Percentiles rank a stretch among this genome's conserved stretches.
Conservation (phyloP, 2,888 invertebrate species). For the Drosophila bunnanda region DNA sequence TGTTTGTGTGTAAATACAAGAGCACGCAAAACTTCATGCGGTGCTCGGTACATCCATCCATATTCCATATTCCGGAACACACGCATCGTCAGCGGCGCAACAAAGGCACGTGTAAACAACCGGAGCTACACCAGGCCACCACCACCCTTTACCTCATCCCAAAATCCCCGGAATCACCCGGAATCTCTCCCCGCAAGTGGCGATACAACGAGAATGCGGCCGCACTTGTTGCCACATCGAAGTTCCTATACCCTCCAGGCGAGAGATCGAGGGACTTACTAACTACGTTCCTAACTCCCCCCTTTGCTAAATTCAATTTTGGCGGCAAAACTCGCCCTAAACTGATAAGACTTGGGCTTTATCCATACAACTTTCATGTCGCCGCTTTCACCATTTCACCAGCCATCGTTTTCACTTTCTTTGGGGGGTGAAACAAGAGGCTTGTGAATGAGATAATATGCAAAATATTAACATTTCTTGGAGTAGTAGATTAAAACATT, state of each 20-base stretch:
- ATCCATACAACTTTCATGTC: slow-evolving; percentile 27
- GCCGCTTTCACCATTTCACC: slow-evolving; percentile 31
- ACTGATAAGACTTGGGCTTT: slow-evolving; percentile 36
- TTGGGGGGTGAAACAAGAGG: slow-evolving; percentile 1
- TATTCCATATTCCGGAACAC: slow-evolving; percentile 56
- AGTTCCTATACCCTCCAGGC: slow-evolving; percentile 51
- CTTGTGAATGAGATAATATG: not conserved
- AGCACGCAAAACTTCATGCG: slow-evolving; percentile 80
- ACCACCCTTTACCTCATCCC: slow-evolving; percentile 1
- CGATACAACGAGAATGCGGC: slow-evolving; percentile 64
- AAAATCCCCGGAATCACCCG: slow-evolving; percentile 16
- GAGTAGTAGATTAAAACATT: not conserved
- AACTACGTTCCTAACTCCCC: slow-evolving; percentile 13
- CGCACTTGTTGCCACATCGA: slow-evolving; percentile 60
- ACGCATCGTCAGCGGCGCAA: slow-evolving; percentile 74
- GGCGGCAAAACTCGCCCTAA: slow-evolving; percentile 38
- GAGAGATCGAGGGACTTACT: slow-evolving; percentile 12
- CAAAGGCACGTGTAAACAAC: slow-evolving; percentile 80
- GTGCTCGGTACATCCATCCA: slow-evolving; percentile 45
- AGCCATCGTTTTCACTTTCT: slow-evolving; percentile 4
- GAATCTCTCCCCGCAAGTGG: not conserved
- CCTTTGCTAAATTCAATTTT: slow-evolving; percentile 40
- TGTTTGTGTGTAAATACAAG: slow-evolving; percentile 76
- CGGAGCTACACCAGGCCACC: slow-evolving; percentile 62
- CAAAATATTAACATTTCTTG: not conserved